Evolutionary conservation across 2,797 vertebrate genomes (phyloP).

Genomic region (Mormyrus hasselquistii): DNA sequence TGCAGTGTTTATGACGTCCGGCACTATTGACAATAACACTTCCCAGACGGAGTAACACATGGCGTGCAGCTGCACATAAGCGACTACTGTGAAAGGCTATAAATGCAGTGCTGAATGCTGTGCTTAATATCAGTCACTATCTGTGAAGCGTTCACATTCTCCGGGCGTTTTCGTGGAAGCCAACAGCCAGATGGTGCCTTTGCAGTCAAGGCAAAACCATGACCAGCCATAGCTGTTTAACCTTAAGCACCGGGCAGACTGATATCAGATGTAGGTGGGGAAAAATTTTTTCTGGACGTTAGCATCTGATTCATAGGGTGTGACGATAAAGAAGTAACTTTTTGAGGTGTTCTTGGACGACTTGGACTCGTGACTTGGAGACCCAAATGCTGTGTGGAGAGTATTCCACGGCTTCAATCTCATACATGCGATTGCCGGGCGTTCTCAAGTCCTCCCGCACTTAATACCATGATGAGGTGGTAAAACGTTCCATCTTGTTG

Average conservation of each 20-base stretch:
- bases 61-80: constrained; percentile 49
- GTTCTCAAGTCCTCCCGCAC: not conserved
- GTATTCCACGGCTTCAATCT: not conserved
- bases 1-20: constrained; percentile 23
- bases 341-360: not conserved
- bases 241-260: constrained; percentile 40
- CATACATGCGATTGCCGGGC: not conserved
- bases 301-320: constrained; percentile 38
- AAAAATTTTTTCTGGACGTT: constrained; percentile 30
- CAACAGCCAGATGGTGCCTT: constrained; percentile 33
- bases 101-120: constrained; percentile 20
- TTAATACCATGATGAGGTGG: not conserved
- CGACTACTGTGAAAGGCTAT: constrained; percentile 30
- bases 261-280: constrained; percentile 16
- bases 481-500: not conserved
- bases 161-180: constrained; percentile 34
- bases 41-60: constrained; percentile 45
- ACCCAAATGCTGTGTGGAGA: not conserved
- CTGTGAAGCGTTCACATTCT: constrained; percentile 3
- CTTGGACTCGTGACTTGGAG: not conserved
- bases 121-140: constrained; percentile 32
- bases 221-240: constrained; percentile 38
- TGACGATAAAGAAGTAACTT: constrained; percentile 11
- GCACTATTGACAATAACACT: constrained; percentile 35
- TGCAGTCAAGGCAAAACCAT: constrained; percentile 41